phyloP scores from a whole-genome alignment of 2,797 vertebrate genomes.

The Poeciliopsis turneri region DNA sequence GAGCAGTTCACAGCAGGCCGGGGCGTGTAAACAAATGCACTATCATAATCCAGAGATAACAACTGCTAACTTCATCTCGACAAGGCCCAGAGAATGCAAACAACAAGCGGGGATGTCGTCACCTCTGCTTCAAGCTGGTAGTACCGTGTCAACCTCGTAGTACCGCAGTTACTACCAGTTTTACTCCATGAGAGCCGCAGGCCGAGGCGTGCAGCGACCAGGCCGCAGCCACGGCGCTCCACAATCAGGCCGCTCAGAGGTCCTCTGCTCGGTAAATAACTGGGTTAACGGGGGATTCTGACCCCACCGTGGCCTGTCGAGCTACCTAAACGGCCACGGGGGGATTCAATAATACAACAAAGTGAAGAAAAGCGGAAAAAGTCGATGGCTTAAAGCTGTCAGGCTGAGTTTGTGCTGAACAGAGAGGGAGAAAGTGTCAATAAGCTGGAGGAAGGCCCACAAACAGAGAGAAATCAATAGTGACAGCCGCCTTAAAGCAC shows the following conservation, averaged over 20 bases:
- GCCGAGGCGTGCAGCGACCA: constrained; percentile 72
- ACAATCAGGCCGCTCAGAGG: constrained; percentile 71
- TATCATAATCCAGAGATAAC: constrained; percentile 42
- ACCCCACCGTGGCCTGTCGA: constrained; percentile 38
- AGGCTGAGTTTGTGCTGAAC: constrained; percentile 36
- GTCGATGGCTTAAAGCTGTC: constrained; percentile 23
- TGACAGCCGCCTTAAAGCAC: constrained; percentile 50
- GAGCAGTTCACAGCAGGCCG: constrained; percentile 15
- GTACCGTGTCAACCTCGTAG: constrained; percentile 76
- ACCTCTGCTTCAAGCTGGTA: constrained; percentile 64
- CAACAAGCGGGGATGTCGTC: constrained; percentile 56
- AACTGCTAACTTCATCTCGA: constrained; percentile 48
- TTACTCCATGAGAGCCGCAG: constrained; percentile 72
- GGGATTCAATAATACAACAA: background rate
- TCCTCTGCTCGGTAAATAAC: constrained; percentile 51
- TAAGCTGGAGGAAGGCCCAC: constrained; percentile 51
- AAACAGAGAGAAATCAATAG: constrained; percentile 19
- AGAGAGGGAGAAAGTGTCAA: constrained; percentile 36
- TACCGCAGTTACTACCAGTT: constrained; percentile 79
- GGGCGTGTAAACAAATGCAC: constrained; percentile 26
- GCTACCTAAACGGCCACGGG: constrained; percentile 6
- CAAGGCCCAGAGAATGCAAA: constrained; percentile 51
- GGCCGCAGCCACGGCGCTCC: constrained; percentile 67
- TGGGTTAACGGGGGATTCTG: constrained; percentile 39
- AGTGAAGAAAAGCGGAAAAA: constrained; percentile 32